These are phyloP conservation scores for Ormyrus rosae DNA, from an alignment of 2,888 invertebrate species.

Conservation along the genomic window DNA sequence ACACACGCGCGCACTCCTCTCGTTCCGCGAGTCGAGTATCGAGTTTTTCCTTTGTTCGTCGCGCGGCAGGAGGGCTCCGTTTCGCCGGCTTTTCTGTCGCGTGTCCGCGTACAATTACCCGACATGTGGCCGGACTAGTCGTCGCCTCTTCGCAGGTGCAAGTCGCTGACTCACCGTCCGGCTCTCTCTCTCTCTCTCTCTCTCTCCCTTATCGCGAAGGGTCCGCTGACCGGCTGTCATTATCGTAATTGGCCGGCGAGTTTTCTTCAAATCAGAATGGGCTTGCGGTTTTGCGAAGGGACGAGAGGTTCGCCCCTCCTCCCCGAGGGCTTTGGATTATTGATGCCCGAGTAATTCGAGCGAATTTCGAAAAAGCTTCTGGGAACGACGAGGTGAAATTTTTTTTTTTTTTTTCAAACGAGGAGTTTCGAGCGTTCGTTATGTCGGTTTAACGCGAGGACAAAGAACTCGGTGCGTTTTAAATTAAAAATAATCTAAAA, in stretches of 20 bases:
- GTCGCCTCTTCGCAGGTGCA: constrained; percentile 7
- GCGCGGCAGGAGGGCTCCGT: not conserved
- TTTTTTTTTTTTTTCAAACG: too few species aligned
- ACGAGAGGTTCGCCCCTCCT: too few species aligned
- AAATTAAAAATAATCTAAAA: too few species aligned
- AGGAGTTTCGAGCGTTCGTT: too few species aligned
- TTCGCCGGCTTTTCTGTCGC: constrained; percentile 26
- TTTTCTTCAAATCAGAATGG: not conserved
- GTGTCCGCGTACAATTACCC: constrained; percentile 47
- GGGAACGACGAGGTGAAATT: too few species aligned
- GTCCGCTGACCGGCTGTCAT: constrained; percentile 34
- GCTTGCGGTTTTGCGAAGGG: not conserved
- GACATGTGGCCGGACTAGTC: constrained; percentile 32
- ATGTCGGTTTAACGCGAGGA: too few species aligned
- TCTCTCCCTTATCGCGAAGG: not conserved
- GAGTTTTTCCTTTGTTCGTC: constrained; percentile 28
- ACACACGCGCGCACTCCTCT: not conserved
- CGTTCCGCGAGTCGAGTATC: not conserved
- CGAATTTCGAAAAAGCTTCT: too few species aligned
- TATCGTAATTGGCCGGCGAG: constrained; percentile 36
- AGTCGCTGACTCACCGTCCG: not conserved
- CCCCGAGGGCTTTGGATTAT: too few species aligned
- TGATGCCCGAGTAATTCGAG: too few species aligned
- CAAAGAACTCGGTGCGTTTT: too few species aligned
- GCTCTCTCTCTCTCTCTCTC: not conserved